These are phyloP conservation scores for Saxicola maurus DNA, from an alignment of 2,797 vertebrate species.

Conservation along the genomic window DNA sequence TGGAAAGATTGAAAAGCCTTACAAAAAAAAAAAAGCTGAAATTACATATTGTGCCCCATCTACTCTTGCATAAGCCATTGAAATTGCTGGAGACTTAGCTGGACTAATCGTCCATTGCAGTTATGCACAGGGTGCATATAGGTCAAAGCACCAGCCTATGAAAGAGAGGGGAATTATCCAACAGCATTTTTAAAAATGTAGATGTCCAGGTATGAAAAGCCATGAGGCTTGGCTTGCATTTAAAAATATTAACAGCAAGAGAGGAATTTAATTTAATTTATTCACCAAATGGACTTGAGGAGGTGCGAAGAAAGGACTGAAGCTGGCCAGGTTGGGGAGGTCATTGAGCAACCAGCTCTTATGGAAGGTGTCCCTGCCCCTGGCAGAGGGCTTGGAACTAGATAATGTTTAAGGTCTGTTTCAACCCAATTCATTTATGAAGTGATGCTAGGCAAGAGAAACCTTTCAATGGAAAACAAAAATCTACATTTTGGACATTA, in stretches of 20 bases:
- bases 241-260: neutral
- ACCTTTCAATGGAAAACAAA: neutral
- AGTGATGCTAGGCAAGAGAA: neutral
- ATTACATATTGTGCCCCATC: constrained; percentile 66
- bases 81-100: constrained; percentile 58
- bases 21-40: constrained; percentile 64
- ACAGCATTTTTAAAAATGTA: neutral
- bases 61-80: constrained; percentile 48
- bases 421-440: neutral
- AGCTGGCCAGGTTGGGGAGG: neutral
- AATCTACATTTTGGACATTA: neutral
- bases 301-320: neutral
- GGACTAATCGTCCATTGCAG: constrained; percentile 63
- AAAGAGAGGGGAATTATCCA: constrained; percentile 6
- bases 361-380: neutral
- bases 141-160: constrained; percentile 20
- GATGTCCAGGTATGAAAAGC: constrained; percentile 8
- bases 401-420: neutral
- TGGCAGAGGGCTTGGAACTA: neutral
- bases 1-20: constrained; percentile 59
- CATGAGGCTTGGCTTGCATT: neutral
- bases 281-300: neutral
- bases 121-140: constrained; percentile 2
- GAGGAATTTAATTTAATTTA: neutral
- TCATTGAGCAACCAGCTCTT: neutral